A percentile compares a stretch with the other conserved stretches of the same genome.
These are phyloP conservation scores for Eidolon dupreanum DNA, from an alignment of 2,797 vertebrate species.

Conservation along the genomic window DNA sequence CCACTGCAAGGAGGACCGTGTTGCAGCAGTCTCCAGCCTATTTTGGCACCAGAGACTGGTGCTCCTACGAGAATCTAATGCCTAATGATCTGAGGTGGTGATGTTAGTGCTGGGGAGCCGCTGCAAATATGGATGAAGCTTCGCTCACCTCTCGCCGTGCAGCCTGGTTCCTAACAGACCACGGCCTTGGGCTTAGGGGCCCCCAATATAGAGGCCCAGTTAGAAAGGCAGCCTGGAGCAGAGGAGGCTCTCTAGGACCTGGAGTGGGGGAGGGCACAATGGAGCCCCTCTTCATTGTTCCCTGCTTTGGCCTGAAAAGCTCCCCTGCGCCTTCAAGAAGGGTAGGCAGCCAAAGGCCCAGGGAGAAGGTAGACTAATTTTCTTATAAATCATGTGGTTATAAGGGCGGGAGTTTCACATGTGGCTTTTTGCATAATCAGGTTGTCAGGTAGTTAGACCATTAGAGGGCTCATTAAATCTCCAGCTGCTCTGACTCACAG, in stretches of 20 bases:
- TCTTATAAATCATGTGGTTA: slow-evolving; percentile 52
- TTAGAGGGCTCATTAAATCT: slow-evolving; percentile 62
- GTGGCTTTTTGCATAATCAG: slow-evolving; percentile 66
- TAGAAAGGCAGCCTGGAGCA: neutral
- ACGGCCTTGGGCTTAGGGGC: no score
- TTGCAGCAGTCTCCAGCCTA: no score
- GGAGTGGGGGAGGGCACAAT: neutral
- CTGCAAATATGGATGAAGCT: no score
- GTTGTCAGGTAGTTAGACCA: slow-evolving; percentile 43
- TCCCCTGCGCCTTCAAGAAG: neutral
- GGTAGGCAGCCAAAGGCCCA: slow-evolving; percentile 34
- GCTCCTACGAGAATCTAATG: no score
- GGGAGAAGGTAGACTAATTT: slow-evolving; percentile 40
- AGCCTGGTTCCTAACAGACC: no score
- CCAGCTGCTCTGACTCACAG: slow-evolving; percentile 53
- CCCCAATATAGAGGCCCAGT: neutral
- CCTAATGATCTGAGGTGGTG: no score
- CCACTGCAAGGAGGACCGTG: neutral
- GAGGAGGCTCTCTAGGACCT: neutral
- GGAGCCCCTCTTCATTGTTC: neutral
- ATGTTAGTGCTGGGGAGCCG: no score
- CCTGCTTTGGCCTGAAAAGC: neutral
- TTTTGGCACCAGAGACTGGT: no score
- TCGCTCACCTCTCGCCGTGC: no score
- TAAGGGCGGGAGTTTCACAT: slow-evolving; percentile 53